A percentile compares a stretch with the other conserved stretches of the same genome.
Evolutionary conservation across 2,113 vertebrate species (phyloP).

Genomic region (Aegotheles bennettii): DNA sequence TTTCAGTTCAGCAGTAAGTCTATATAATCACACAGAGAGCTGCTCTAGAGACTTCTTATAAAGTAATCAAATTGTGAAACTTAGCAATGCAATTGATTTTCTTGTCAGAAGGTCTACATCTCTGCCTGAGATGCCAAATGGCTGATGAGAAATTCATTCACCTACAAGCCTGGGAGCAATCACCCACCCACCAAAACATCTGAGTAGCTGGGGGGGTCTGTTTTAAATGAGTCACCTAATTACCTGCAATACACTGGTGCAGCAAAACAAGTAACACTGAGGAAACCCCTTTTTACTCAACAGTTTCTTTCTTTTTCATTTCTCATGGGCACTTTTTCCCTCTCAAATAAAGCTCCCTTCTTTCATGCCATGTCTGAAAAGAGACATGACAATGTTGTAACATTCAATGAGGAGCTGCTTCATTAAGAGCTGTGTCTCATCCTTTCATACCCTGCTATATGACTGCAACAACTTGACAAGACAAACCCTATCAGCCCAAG

Average conservation of each 20-base stretch:
- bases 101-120: conserved; percentile 34
- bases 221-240: not conserved
- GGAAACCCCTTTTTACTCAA: not conserved
- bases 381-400: not conserved
- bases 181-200: not conserved
- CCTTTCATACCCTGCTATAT: not conserved
- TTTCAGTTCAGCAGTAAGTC: conserved; percentile 32
- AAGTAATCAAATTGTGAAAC: conserved; percentile 57
- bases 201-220: not conserved
- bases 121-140: not conserved
- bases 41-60: conserved; percentile 25
- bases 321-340: not conserved
- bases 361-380: not conserved
- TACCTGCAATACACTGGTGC: not conserved
- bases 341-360: not conserved
- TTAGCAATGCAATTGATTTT: conserved; percentile 50
- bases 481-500: not conserved
- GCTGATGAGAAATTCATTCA: conserved; percentile 21
- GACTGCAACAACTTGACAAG: not conserved
- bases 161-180: not conserved
- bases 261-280: not conserved
- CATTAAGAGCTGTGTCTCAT: conserved; percentile 11
- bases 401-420: not conserved
- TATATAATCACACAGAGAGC: conserved; percentile 24
- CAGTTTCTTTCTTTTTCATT: not conserved